Conservation (phyloP, 2,797 vertebrate species). For the Lacerta agilis region DNA sequence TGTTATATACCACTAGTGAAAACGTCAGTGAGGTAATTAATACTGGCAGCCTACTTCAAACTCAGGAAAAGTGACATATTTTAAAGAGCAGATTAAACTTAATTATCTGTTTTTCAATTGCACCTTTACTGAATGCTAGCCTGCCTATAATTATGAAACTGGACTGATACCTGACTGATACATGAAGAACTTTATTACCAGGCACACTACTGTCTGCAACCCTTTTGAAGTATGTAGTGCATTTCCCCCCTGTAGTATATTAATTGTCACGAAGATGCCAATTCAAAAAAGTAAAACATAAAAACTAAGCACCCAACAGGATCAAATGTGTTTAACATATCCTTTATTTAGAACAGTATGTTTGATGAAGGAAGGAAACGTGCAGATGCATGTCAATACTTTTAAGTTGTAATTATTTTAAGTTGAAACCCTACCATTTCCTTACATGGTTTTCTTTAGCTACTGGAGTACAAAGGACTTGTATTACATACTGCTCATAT, state of each 20-base stretch:
- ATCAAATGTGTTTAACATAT: conserved; percentile 39
- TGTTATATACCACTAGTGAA: conserved; percentile 14
- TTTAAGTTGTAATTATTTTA: conserved; percentile 43
- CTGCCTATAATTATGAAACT: conserved; percentile 1
- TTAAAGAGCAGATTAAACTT: no score
- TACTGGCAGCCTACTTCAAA: conserved; percentile 32
- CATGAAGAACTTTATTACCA: conserved; percentile 19
- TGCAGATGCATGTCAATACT: conserved; percentile 46
- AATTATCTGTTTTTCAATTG: neutral
- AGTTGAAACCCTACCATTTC: conserved; percentile 34
- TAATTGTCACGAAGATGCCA: conserved; percentile 61
- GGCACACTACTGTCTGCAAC: conserved; percentile 36
- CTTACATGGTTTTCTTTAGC: conserved; percentile 36
- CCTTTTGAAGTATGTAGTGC: conserved; percentile 18
- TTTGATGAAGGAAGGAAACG: conserved; percentile 42
- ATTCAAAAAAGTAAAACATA: conserved; percentile 28
- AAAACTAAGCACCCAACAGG: conserved; percentile 58
- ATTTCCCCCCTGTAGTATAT: conserved; percentile 49
- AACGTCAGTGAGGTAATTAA: neutral
- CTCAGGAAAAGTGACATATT: neutral
- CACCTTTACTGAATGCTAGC: conserved; percentile 10
- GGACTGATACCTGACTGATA: conserved; percentile 23
- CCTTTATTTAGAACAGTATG: conserved; percentile 67
- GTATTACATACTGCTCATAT: conserved; percentile 23
- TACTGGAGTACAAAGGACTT: conserved; percentile 25